Evolutionary conservation across 2,888 invertebrate genomes (phyloP).

Genomic region (Morinoia aosen): DNA sequence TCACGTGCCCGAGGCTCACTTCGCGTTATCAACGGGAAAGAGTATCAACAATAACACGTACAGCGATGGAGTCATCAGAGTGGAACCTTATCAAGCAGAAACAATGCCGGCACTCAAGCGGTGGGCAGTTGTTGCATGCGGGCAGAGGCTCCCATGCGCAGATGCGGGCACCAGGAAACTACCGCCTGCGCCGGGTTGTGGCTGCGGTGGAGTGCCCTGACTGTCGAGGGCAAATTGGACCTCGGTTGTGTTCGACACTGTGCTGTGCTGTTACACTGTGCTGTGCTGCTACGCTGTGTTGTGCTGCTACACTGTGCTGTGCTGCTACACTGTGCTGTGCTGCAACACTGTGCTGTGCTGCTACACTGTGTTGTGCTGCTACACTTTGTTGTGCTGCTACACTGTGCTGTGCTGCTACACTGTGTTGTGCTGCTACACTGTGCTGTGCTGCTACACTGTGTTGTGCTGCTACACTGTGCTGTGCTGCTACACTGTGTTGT

Average conservation of each 20-base stretch:
- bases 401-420: no score
- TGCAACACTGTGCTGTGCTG: not conserved
- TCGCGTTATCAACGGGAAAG: no score
- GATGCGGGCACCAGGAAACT: not conserved
- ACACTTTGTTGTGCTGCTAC: no score
- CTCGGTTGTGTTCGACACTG: not conserved
- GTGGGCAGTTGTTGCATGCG: not conserved
- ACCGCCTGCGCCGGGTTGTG: not conserved
- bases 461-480: no score
- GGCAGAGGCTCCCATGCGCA: not conserved
- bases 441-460: no score
- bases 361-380: no score
- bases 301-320: not conserved
- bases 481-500: no score
- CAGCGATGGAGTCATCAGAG: not conserved
- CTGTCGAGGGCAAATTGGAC: not conserved
- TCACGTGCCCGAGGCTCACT: no score
- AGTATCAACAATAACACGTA: not conserved
- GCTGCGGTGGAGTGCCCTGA: not conserved
- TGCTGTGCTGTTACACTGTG: not conserved
- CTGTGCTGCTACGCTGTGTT: not conserved
- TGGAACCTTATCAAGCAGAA: not conserved
- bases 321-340: not conserved
- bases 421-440: no score
- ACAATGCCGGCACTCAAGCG: not conserved